Base-by-base conservation (phyloP, 1,140 invertebrate species). In the Lanistes nyassanus region DNA sequence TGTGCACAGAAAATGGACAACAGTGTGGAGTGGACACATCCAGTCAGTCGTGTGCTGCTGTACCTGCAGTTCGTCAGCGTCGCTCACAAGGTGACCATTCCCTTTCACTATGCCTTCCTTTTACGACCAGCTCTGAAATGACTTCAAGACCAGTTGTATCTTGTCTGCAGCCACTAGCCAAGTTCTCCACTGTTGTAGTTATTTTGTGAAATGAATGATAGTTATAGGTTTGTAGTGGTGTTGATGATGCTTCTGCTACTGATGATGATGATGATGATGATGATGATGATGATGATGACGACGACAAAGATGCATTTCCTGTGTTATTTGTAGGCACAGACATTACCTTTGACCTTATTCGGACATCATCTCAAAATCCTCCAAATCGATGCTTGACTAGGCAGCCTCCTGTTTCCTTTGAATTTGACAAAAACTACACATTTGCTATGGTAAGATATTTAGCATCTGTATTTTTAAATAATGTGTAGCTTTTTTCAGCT, bases 261-360 rank as follows among this genome's bases (percentile, higher is more conserved):
- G 42, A 47, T 6, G 42, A 47, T 6, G 42, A 47, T 6, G 0
- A 47, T 6, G 42, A 47, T 6, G 42, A 47, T 5, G 42, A 47
- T 5, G 42, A 47, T 5, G 42, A 47, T 47, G 42, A 47, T 2
- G 42, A 47, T 47, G 42, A 47, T 47, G 42, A 47, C 19, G 42
- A 47, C 19, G 42, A 47, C 19, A 16, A 47, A 13, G 42, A 47
- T 47, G 42, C n/a, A 47, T 36, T n/a, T 31, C 16, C 16, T 47
- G 21, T 34, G 36, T 36, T 64, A 29, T 68, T 75, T 31, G 21
- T 64, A 84, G 81, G 76, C 23, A 39, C 60, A 62, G 82, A 84
- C 75, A 82, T 84, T n/a, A 84, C 82, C 19, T 26, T 71, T 26
- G 67, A 80, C 1, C 39, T 84, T 3, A 16, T 31, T 13, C 53